Base-by-base conservation (phyloP, 1,140 invertebrate genomes). In the Papilio dardanus region DNA sequence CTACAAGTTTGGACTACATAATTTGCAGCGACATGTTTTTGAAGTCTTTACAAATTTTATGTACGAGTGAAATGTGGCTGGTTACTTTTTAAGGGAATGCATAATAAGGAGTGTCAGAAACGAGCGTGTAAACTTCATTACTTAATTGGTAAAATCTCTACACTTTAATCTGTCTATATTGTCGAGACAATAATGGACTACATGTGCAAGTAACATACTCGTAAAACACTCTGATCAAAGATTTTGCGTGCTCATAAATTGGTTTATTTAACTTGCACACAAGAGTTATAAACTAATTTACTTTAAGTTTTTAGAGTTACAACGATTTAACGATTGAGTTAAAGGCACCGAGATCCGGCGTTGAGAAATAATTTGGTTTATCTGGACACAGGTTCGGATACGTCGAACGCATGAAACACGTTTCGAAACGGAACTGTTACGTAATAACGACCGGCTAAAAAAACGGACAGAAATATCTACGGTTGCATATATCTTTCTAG, bases 341-440 rank as follows among this genome's bases (percentile, higher is more conserved):
- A 74, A 78, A 71, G 77, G 62, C 21, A 71, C 19, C 30, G 66
- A 75, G 74, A 74, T 78, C 62, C 79, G 75, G 77, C 65, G 74
- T 76, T 80, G 69, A 73, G 73, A 78, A 76, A 77, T 74, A 35
- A 62, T 69, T 65, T 37, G 16, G 42, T 30, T 54, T 58, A 73
- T 33, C 16, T 73, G 28, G 30, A n/a, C 46, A 73, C 71, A 7
- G 16, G 30, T 58, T 28, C 46, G 76, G 67, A 74, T 62, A 68
- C 31, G 74, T 74, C 31, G 66, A 75, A 71, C 71, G 77, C 71
- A 77, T 69, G 69, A 77, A 79, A 79, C 65, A 68, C 58, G 74
- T 83, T 79, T 79, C 69, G 71, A 77, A 79, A 81, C 71, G 54
- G 58, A 54, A 50, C 74, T 67, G 76, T 81, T 81, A 79, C 76